Conservation (phyloP, 2,888 invertebrate genomes). For the Mesorhabditis spiculigera region DNA sequence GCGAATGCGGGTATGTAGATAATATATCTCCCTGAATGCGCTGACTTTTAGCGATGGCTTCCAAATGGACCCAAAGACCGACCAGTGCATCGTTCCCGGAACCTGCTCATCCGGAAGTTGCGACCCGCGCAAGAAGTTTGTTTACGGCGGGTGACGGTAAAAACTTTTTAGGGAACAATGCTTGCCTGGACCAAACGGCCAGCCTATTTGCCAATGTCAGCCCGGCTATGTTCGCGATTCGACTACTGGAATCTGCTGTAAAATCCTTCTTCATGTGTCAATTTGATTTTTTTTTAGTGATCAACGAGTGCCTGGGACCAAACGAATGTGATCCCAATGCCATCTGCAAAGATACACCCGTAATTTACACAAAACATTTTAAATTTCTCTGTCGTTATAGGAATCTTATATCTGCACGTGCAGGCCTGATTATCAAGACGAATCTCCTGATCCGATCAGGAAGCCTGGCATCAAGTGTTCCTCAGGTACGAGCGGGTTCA, state of each 20-base stretch:
- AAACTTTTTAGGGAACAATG: slow-evolving; percentile 16
- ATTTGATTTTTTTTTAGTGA: slow-evolving; percentile 30
- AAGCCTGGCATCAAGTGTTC: slow-evolving; percentile 51
- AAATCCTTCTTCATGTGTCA: slow-evolving; percentile 8
- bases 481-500: slow-evolving; percentile 24
- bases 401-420: slow-evolving; percentile 50
- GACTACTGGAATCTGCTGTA: slow-evolving; percentile 47
- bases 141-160: slow-evolving; percentile 1
- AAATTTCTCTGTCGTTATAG: slow-evolving; percentile 12
- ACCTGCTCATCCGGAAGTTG: slow-evolving; percentile 38
- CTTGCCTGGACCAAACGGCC: slow-evolving; percentile 29
- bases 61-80: slow-evolving; percentile 37
- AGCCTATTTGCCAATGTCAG: slow-evolving; percentile 48
- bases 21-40: background rate
- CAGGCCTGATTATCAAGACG: slow-evolving; percentile 46
- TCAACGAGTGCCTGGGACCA: slow-evolving; percentile 45
- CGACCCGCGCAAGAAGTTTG: slow-evolving; percentile 41
- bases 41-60: slow-evolving; percentile 29
- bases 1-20: slow-evolving; percentile 30
- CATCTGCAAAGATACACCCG: slow-evolving; percentile 51
- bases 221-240: slow-evolving; percentile 39
- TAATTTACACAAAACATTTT: slow-evolving; percentile 13
- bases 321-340: slow-evolving; percentile 51
- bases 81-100: slow-evolving; percentile 43
- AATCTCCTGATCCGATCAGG: slow-evolving; percentile 39